phyloP scores from a whole-genome alignment of 2,113 vertebrate species.

The Tenrec ecaudatus region DNA sequence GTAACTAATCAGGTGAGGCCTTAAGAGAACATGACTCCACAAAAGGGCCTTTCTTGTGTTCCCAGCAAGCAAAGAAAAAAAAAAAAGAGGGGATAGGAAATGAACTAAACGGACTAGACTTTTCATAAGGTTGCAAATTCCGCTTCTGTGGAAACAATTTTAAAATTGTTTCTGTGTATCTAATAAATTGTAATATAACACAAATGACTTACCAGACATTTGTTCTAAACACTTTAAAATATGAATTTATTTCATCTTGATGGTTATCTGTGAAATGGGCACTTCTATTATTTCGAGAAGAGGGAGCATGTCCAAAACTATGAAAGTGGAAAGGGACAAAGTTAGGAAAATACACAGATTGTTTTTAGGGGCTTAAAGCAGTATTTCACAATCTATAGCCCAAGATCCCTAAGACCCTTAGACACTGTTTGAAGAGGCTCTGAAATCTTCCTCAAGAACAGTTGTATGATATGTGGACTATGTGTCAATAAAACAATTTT shows the following conservation, averaged over 20 bases:
- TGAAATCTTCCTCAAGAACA: not conserved
- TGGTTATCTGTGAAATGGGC: not conserved
- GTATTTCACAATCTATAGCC: not conserved
- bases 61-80: not conserved
- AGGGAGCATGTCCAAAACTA: not conserved
- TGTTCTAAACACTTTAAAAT: not conserved
- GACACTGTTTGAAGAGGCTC: not conserved
- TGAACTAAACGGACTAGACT: not conserved
- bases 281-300: not conserved
- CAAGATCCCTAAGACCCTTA: not conserved
- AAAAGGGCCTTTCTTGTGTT: not conserved
- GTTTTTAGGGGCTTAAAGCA: not conserved
- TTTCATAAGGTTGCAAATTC: conserved; percentile 24
- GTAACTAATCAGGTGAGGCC: not conserved
- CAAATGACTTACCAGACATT: not conserved
- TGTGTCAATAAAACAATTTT: too few relatives aligned
- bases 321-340: not conserved
- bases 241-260: not conserved
- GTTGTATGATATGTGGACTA: too few relatives aligned
- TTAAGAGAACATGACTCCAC: not conserved
- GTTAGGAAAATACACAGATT: conserved; percentile 1
- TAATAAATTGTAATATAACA: too few relatives aligned
- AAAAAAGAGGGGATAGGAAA: not conserved
- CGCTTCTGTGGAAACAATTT: not conserved
- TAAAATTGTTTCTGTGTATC: too few relatives aligned